Base-by-base conservation (phyloP, 1,140 invertebrate genomes). In the Paramacrobiotus metropolitanus region DNA sequence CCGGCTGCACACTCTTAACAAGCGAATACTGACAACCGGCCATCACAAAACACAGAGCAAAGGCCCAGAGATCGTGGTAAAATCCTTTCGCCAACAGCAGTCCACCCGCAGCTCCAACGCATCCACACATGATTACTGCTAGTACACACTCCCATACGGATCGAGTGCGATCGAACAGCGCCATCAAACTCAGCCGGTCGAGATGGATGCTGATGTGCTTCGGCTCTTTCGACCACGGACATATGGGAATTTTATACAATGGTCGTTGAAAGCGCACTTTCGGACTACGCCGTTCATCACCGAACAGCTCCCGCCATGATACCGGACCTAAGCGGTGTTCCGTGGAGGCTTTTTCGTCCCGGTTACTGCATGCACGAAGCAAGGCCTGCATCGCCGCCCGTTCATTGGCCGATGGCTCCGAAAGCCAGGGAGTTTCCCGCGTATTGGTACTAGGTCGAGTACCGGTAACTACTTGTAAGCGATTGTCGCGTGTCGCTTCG, bases 1-100 rank as follows among this genome's bases (percentile, higher is more conserved):
- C 94, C 1, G 94, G 94, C 70, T 99, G 94, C 2, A 98, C 94
- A 72, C 90, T 95, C 75, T 98, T 98, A 20, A 99, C 75, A 59
- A 99, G 74, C 1, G 92, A 97, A 73, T 98, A 98, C 71, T 98
- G 92, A 71, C 89, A 93, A 9, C 89, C 84, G 15, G 92, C 92
- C 48, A 96, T 90, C 28, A 96, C 86, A 66, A 94, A 88, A 75
- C 92, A 96, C 71, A 98, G 92, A 64, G 94, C 76, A 73, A 97
- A 89, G 2, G 92, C 84, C 66, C 82, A 85, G 34, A 96, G 79
- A 71, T 98, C 93, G 66, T 82, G 81, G 73, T 92, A 96, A 69
- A 93, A 86, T 30, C 83, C 81, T 31, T 82, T 77, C 66, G 85
- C 82, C 1, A 99, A 76, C 20, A 97, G 77, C 44, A 84, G 72